Percentiles rank a stretch among this genome's conserved stretches.
These are phyloP conservation scores for Poecilia gillii DNA, from an alignment of 2,797 vertebrate genomes.

Conservation along the genomic window DNA sequence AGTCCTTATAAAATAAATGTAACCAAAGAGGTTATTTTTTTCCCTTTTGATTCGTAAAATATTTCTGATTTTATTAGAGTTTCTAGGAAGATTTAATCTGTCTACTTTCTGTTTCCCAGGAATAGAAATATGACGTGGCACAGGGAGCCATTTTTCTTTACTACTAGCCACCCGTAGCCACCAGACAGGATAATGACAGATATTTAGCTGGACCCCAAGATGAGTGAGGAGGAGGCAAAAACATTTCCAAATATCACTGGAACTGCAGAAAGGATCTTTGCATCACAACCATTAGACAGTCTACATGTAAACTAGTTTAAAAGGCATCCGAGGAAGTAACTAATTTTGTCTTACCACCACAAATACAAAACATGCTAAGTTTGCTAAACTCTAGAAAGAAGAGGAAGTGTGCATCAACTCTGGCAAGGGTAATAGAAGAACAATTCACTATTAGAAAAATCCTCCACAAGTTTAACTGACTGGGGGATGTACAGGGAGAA, in stretches of 20 bases:
- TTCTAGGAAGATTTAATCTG: background rate
- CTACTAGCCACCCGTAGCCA: background rate
- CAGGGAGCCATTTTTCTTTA: background rate
- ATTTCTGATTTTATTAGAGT: background rate
- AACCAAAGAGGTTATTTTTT: background rate
- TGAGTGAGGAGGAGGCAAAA: background rate
- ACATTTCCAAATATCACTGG: background rate
- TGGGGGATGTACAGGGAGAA: background rate
- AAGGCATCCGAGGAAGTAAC: background rate
- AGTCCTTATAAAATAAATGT: background rate
- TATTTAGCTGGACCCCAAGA: background rate
- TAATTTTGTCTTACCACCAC: background rate
- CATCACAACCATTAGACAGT: background rate
- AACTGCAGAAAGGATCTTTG: background rate
- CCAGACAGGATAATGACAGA: background rate
- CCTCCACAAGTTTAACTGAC: background rate
- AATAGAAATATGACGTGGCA: background rate
- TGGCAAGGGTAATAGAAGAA: background rate
- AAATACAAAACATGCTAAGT: background rate
- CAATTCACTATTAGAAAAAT: background rate
- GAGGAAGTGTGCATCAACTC: background rate
- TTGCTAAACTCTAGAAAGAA: background rate
- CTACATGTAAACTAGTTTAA: background rate
- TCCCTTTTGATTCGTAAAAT: too few species aligned
- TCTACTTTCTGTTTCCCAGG: background rate